Evolutionary conservation across 2,797 vertebrate species (phyloP), one percentile per base, ranked within the genome.

Genomic region (Poliocrania exsul): DNA sequence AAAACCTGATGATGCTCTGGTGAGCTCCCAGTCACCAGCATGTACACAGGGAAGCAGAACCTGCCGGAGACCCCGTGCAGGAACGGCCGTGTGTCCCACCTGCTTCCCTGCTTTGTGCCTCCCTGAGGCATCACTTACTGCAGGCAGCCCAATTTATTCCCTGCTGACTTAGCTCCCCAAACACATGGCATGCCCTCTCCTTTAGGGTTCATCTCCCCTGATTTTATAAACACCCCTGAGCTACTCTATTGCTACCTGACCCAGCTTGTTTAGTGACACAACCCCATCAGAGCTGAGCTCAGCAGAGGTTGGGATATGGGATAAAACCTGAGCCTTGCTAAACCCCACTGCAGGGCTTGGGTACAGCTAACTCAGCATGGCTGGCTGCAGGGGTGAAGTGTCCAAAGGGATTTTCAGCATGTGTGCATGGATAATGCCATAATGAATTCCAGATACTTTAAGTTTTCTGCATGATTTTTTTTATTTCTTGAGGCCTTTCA

Each of bases 1-100:
- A 95, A 96, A 96, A 92, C 64, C 91, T 67, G 88, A 90, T 10
- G 91, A 87, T 82, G 82, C 86, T 88, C 83, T 61, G 71, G 91
- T 90, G 91, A 86, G 82, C 56, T 92, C 8, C 6, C 87, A 86
- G 89, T 56, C 89, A 88, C 77, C 88, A 86, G 69, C 84, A 62
- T 8, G 83, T 92, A 90, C 88, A 81, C 57, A 8, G 88, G 46
- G 84, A 92, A 56, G 66, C 33, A 33, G 85, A 75, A 93, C 3
- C 0, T 75, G 81, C 69, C 2, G 1, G 64, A 74, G 69, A 85
- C 60, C 81, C 65, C 2, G 37, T 21, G 5, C 56, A 35, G 78
- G 78, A 71, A 46, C 3, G 16, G 60, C 15, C 17, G 4, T 13
- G 4, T 64, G 60, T 69, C 81, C 79, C 4, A 3, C 61, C 72